Evolutionary conservation across 1,140 invertebrate species (phyloP).

Genomic region (Ceratina australensis): DNA sequence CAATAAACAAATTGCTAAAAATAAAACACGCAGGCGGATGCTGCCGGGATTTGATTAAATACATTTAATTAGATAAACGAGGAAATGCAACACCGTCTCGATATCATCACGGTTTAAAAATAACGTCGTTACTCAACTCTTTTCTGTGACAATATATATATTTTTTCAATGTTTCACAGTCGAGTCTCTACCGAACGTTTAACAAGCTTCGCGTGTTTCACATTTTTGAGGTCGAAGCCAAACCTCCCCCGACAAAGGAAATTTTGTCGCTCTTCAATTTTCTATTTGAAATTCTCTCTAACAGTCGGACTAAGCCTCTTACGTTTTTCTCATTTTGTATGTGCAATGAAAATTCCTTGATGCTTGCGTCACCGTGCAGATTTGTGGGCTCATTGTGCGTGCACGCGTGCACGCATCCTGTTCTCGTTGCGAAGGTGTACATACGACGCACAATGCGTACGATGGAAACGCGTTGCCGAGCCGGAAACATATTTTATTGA

Average conservation of each 20-base stretch:
- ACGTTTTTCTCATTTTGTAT: slow-evolving; percentile 17
- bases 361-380: slow-evolving; percentile 43
- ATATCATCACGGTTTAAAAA: slow-evolving; percentile 2
- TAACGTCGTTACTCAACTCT: slow-evolving; percentile 4
- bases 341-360: slow-evolving; percentile 39
- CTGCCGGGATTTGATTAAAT: neutral
- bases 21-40: neutral
- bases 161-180: neutral
- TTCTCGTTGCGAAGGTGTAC: slow-evolving; percentile 20
- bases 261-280: too few species aligned
- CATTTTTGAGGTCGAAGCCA: too few species aligned
- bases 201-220: too few species aligned
- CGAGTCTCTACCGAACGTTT: too few species aligned
- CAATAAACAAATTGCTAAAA: slow-evolving; percentile 5
- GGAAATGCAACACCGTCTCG: neutral
- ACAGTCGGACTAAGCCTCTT: neutral
- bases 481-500: neutral
- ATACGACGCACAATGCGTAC: slow-evolving; percentile 6
- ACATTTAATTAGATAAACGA: neutral
- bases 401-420: slow-evolving; percentile 38
- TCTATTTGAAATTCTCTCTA: neutral
- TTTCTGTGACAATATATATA: too few species aligned
- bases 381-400: slow-evolving; percentile 48
- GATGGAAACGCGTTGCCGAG: slow-evolving; percentile 8
- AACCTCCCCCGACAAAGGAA: too few species aligned